These are phyloP conservation scores for Loris lydekkerianus DNA, from an alignment of 2,797 vertebrate genomes.

Conservation along the genomic window DNA sequence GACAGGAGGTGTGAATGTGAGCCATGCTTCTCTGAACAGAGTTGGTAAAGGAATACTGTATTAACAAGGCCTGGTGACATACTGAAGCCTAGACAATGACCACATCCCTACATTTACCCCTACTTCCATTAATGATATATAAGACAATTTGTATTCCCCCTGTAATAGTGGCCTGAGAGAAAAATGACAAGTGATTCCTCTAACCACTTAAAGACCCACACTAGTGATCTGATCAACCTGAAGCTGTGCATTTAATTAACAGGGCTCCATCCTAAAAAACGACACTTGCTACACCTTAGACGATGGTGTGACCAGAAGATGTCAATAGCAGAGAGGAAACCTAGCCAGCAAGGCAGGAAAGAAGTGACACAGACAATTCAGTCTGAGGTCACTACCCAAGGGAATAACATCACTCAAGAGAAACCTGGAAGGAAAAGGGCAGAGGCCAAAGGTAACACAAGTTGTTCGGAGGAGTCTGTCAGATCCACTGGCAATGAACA, in stretches of 20 bases:
- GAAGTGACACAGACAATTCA: slow-evolving; percentile 89
- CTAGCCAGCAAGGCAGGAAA: slow-evolving; percentile 88
- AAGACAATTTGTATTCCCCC: slow-evolving; percentile 86
- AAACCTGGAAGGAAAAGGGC: slow-evolving; percentile 90
- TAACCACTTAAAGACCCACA: slow-evolving; percentile 89
- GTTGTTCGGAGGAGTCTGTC: slow-evolving; percentile 93
- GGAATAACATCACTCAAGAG: slow-evolving; percentile 91
- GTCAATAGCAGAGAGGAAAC: slow-evolving; percentile 89
- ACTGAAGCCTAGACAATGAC: slow-evolving; percentile 84
- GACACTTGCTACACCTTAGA: slow-evolving; percentile 88
- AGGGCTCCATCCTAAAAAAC: slow-evolving; percentile 95
- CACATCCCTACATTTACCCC: slow-evolving; percentile 81
- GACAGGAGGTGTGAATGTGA: background rate
- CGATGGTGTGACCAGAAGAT: slow-evolving; percentile 91
- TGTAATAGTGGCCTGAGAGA: slow-evolving; percentile 86
- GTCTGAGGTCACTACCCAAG: slow-evolving; percentile 88
- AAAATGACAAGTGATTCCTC: slow-evolving; percentile 87
- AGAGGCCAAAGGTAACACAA: slow-evolving; percentile 92
- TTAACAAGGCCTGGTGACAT: slow-evolving; percentile 74
- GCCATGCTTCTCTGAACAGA: background rate
- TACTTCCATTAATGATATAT: slow-evolving; percentile 86
- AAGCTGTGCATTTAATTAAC: slow-evolving; percentile 97
- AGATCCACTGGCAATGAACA: slow-evolving; percentile 88
- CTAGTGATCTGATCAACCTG: slow-evolving; percentile 94
- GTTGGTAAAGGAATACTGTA: background rate